phyloP scores from a whole-genome alignment of 2,797 vertebrate genomes.

The Clarias pachynema region DNA sequence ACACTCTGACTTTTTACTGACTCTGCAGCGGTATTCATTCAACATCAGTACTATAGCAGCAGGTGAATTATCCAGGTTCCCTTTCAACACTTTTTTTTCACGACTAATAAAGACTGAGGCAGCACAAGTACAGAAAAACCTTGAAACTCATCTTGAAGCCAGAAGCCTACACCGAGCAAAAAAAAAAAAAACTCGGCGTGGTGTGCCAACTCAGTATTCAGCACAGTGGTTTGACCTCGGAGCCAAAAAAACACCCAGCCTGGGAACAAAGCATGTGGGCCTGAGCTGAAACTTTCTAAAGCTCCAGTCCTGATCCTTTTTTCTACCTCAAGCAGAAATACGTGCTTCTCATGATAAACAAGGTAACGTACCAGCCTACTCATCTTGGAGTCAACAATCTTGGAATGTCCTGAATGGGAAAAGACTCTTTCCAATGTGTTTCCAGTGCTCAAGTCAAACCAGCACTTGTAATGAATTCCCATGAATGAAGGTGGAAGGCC shows the following conservation, averaged over 20 bases:
- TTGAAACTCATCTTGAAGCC: not conserved
- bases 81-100: not conserved
- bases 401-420: conserved; percentile 13
- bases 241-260: conserved; percentile 47
- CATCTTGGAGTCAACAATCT: not conserved
- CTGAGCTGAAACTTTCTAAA: conserved; percentile 38
- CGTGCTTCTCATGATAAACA: conserved; percentile 38
- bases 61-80: not conserved
- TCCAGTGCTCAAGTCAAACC: not conserved
- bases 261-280: conserved; percentile 46
- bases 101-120: not conserved
- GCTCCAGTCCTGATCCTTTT: conserved; percentile 24
- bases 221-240: conserved; percentile 41
- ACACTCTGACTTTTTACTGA: not conserved
- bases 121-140: conserved; percentile 27
- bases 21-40: not conserved
- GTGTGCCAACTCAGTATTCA: conserved; percentile 46
- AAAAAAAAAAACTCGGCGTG: not conserved
- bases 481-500: too few relatives aligned
- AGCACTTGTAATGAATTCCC: too few relatives aligned
- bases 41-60: not conserved
- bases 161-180: conserved; percentile 19
- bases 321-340: conserved; percentile 27
- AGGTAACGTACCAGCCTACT: conserved; percentile 17
- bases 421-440: not conserved